Base-by-base conservation (phyloP, 2,113 vertebrate species). In the Psammodynastes pulverulentus region DNA sequence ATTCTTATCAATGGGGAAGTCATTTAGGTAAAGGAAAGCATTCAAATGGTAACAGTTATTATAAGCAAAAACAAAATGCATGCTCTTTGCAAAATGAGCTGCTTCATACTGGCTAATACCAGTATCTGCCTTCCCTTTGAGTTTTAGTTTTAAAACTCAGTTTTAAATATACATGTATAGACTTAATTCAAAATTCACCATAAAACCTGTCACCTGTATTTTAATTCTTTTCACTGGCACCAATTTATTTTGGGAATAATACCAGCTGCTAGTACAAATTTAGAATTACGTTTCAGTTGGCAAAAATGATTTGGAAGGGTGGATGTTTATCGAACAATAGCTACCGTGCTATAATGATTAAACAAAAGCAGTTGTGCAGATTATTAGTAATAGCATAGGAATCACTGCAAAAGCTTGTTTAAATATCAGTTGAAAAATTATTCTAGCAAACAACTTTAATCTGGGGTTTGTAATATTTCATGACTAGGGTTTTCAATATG, bases 41-140 rank as follows among this genome's bases (percentile, higher is more conserved):
- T 94, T 92, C 90, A 88, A 95, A 95, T 95, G 91, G 90, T 0
- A 94, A 88, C 91, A 67, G 92, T 67, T 94, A 92, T 92, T 94
- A 95, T 34, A 94, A 92, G 34, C 72, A 79, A 67, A 96, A 94
- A 90, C 2, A 79, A 91, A 96, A 95, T 92, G 26, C 34, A n/a
- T 89, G 54, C 94, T 95, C 67, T 96, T 96, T 94, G 92, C 87
- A 91, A 95, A 93, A 90, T 56, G 90, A 95, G 95, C 46, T 94
- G 95, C 92, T 94, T 93, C 92, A 86, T 84, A 1, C 24, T 5
- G 93, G 86, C 17, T 29, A 92, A 48, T 85, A 92, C 8, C 84
- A n/a, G 94, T 94, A 94, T 13, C 26, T 85, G 48, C 29, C 72
- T 67, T 29, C 4, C 89, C 92, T 43, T 85, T n/a, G n/a, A n/a